Conservation (phyloP, 2,113 vertebrate species). For the Thalassarche chlororhynchos region DNA sequence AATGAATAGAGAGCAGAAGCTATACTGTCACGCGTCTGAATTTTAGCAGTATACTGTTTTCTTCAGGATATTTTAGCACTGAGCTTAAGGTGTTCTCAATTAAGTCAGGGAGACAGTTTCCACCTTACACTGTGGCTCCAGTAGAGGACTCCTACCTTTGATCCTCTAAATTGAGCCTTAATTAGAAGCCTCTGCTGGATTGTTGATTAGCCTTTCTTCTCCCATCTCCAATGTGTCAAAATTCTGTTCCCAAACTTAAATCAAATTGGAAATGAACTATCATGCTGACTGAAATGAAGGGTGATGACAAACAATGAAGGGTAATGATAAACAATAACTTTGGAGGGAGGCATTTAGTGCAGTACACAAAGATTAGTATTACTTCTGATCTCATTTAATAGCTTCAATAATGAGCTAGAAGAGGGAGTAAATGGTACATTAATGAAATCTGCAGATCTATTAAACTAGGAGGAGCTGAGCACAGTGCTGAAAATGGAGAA, state of each 20-base stretch:
- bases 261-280: constrained; percentile 58
- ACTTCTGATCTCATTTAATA: constrained; percentile 67
- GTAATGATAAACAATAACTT: constrained; percentile 69
- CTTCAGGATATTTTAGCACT: background rate
- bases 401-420: constrained; percentile 68
- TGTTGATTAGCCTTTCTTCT: constrained; percentile 36
- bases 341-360: constrained; percentile 46
- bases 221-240: constrained; percentile 18
- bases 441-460: constrained; percentile 71
- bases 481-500: constrained; percentile 50
- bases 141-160: background rate
- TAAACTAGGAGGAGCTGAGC: constrained; percentile 67
- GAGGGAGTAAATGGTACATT: constrained; percentile 69
- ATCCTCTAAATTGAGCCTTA: constrained; percentile 20
- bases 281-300: constrained; percentile 49
- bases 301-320: constrained; percentile 68
- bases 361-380: constrained; percentile 60
- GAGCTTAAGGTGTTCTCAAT: background rate
- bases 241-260: constrained; percentile 51
- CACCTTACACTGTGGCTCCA: background rate
- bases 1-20: constrained; percentile 9
- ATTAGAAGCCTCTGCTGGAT: constrained; percentile 16
- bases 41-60: background rate
- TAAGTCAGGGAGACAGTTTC: background rate
- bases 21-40: background rate